Evolutionary conservation across 2,113 vertebrate species (phyloP), one percentile per base, ranked within the genome.

Genomic region (Suncus etruscus): DNA sequence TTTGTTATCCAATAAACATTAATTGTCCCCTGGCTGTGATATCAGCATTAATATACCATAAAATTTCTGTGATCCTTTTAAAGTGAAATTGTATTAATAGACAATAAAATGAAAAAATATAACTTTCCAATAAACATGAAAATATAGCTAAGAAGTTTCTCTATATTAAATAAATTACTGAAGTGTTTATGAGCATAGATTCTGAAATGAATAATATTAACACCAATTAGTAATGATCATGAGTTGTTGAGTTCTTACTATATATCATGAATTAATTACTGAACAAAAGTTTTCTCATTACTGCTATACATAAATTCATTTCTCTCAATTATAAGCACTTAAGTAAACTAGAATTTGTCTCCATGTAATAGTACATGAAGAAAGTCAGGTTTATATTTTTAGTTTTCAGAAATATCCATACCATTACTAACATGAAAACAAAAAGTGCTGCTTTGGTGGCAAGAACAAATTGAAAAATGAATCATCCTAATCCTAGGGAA

Each of bases 131-230:
- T 29, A 83, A 4, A 10, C 58, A 68, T 81, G 31, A 12, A 70
- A 86, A 91, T 74, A 51, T 72, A n/a, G 8, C 54, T 86, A 7
- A 75, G 88, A 74, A 65, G 22, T n/a, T 45, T 74, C 50, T 78
- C 10, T 31, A 32, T 25, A 39, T 32, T 79, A 83, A 63, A n/a
- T 61, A 61, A 6, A 61, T 20, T 20, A 20, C 18, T 61, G 39
- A 39, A 61, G 11, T 54, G 54, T 54, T 54, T 54, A 54, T 29
- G 29, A 74, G 0, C 47, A 27, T 22, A 15, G 11, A 83, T 39
- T 86, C 24, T 78, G 3, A 20, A 75, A 39, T 75, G 29, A 89
- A 74, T 54, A n/a, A 12, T 83, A 82, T 29, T 81, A 45, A 29
- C 83, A 65, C 3, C 22, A 77, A 8, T 31, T 29, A 45, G 45